Conservation (phyloP, 1,140 invertebrate genomes). For the Drosophila paulistorum region DNA sequence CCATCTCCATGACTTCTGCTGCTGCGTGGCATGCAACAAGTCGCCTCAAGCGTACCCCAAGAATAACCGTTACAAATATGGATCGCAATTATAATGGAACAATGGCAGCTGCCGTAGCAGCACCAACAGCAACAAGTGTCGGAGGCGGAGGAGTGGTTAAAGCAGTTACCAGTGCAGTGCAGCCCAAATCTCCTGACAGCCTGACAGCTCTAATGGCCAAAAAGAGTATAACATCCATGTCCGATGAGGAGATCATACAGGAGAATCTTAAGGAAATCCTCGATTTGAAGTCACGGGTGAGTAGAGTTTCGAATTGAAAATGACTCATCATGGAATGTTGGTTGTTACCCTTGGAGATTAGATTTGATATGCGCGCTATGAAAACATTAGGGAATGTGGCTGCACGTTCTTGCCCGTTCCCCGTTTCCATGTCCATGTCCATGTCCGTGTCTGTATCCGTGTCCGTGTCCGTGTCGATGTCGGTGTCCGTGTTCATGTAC, state of each 20-base stretch:
- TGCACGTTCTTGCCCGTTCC: slow-evolving; percentile 26
- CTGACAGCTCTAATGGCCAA: slow-evolving; percentile 35
- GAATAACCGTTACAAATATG: slow-evolving; percentile 34
- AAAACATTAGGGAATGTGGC: slow-evolving; percentile 8
- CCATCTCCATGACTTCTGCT: slow-evolving; percentile 26
- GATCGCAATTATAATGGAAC: slow-evolving; percentile 14
- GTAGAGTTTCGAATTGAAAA: slow-evolving; percentile 19
- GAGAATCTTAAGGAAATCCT: slow-evolving; percentile 71
- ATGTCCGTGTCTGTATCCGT: no score
- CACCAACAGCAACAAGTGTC: not conserved
- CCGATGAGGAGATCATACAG: slow-evolving; percentile 72
- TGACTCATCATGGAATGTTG: not conserved
- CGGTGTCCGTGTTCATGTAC: slow-evolving; percentile 18
- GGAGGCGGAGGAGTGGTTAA: not conserved
- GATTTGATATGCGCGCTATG: slow-evolving; percentile 1
- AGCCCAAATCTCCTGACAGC: slow-evolving; percentile 44
- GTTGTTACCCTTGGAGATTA: not conserved
- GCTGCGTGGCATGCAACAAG: slow-evolving; percentile 3
- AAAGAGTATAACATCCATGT: slow-evolving; percentile 66
- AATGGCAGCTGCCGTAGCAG: not conserved
- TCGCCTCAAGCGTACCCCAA: slow-evolving; percentile 8
- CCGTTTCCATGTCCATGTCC: slow-evolving; percentile 6
- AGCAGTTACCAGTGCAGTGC: slow-evolving; percentile 3
- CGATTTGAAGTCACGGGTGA: slow-evolving; percentile 68
- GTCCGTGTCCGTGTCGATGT: not conserved